Percentiles rank a stretch among this genome's conserved stretches.
phyloP scores from a whole-genome alignment of 2,113 vertebrate genomes.

The Aplodontia rufa region DNA sequence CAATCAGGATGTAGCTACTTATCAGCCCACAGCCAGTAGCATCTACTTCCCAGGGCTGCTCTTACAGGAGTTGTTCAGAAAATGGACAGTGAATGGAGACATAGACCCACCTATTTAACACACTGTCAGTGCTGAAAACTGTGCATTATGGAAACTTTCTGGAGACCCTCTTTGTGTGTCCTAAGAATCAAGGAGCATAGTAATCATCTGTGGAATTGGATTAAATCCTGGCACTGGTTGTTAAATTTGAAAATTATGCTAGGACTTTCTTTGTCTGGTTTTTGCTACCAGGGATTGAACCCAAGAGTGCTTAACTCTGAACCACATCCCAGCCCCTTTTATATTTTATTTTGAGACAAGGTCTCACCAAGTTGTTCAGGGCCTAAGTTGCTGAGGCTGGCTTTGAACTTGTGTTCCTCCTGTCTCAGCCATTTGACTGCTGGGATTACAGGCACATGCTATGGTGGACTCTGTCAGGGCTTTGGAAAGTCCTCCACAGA shows the following conservation, averaged over 20 bases:
- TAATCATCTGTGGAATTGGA: not conserved
- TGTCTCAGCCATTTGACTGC: too few species aligned
- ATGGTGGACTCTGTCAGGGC: too few species aligned
- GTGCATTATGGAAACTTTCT: not conserved
- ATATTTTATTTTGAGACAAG: too few species aligned
- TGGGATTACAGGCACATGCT: too few species aligned
- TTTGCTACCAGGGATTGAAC: too few species aligned
- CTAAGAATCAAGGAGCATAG: not conserved
- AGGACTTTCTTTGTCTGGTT: not conserved
- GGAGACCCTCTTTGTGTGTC: not conserved
- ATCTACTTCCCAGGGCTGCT: too few species aligned
- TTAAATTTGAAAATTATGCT: not conserved
- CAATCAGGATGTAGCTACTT: not conserved
- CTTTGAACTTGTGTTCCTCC: too few species aligned
- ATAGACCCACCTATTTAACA: too few species aligned
- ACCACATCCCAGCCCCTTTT: too few species aligned
- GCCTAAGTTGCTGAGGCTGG: too few species aligned
- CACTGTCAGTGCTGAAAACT: not conserved
- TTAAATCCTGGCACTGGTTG: not conserved
- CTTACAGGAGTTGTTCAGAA: not conserved
- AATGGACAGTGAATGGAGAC: not conserved
- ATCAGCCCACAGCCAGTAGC: not conserved
- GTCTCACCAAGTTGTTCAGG: too few species aligned
- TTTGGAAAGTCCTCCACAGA: not conserved
- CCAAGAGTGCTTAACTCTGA: too few species aligned